Evolutionary conservation across 2,888 invertebrate genomes (phyloP).

Genomic region (Dryadula phaetusa): DNA sequence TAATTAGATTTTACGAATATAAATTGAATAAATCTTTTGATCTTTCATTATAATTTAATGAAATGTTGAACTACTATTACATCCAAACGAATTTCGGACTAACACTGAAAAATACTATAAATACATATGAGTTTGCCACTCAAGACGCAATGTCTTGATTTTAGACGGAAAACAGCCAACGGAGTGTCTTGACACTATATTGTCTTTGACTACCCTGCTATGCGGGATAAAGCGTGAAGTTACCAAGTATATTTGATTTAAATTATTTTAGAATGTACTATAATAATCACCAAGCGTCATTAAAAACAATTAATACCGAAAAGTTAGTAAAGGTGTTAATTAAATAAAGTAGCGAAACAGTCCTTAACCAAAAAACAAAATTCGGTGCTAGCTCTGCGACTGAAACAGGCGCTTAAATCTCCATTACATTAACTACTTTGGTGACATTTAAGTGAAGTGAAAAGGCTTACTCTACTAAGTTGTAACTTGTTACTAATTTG

Average conservation of each 20-base stretch:
- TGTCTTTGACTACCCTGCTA: too few species aligned
- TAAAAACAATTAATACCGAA: not conserved
- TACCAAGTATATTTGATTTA: not conserved
- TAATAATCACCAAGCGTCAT: not conserved
- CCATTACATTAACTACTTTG: slow-evolving; percentile 23
- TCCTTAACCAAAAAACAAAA: slow-evolving; percentile 1
- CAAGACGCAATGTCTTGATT: too few species aligned
- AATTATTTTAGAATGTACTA: not conserved
- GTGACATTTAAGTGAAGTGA: not conserved
- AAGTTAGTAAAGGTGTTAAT: slow-evolving; percentile 9
- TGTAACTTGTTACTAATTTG: slow-evolving; percentile 2
- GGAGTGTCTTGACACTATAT: too few species aligned
- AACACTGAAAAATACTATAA: too few species aligned
- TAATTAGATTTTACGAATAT: too few species aligned
- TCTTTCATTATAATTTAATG: too few species aligned
- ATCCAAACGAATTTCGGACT: too few species aligned
- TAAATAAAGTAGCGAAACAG: slow-evolving; percentile 9
- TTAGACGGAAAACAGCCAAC: too few species aligned
- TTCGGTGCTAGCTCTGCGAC: not conserved
- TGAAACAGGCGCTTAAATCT: slow-evolving; percentile 2
- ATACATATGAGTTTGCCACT: too few species aligned
- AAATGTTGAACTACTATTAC: too few species aligned
- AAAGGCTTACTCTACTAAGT: not conserved
- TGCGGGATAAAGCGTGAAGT: too few species aligned
- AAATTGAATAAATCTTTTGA: too few species aligned